Base-by-base conservation (phyloP, 2,113 vertebrate species). In the Struthio camelus region DNA sequence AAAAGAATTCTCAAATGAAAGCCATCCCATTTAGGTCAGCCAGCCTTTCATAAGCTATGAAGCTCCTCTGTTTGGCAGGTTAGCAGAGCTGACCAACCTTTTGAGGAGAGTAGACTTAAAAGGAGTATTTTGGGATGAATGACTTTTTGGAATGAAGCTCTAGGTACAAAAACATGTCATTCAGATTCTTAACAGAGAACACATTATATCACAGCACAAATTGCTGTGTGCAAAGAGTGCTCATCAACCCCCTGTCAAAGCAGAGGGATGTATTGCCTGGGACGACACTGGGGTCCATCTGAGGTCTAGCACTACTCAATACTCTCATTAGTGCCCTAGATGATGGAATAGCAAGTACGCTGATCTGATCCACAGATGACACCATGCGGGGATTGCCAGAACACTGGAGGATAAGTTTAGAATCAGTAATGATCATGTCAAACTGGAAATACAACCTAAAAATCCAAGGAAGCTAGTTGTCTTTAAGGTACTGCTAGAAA, bases 341-440 rank as follows among this genome's bases (percentile, higher is more conserved):
- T 6, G 75, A 75, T 2, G 9, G 54, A 40, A 19, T 3, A 12
- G 34, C 14, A 14, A 27, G 67, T 30, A 34, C 7, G 54, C 27
- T 3, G 2, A 14, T 2, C 34, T 34, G 59, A 5, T n/a, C 6
- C 32, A 38, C 44, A 42, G 78, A 16, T 3, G 19, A 76, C 38
- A 11, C 23, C 1, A 7, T 2, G 16, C 46, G 8, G 30, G 59
- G n/a, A 77, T 44, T 1, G 20, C 24, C 54, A 34, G 64, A 7
- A 48, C 40, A 11, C 14, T 20, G 2, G 46, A 14, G 28, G 50
- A 7, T 0, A 4, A 40, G 38, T 3, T 10, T 5, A 28, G 77
- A 67, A 40, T 46, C 18, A 14, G 50, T 0, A 11, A n/a, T 0
- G 0, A 30, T 9, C 42, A 50, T 9, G 32, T 16, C 53, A 40